Percentiles rank a stretch among this genome's conserved stretches.
Conservation (phyloP, 2,888 invertebrate species). For the Neria commutata region DNA sequence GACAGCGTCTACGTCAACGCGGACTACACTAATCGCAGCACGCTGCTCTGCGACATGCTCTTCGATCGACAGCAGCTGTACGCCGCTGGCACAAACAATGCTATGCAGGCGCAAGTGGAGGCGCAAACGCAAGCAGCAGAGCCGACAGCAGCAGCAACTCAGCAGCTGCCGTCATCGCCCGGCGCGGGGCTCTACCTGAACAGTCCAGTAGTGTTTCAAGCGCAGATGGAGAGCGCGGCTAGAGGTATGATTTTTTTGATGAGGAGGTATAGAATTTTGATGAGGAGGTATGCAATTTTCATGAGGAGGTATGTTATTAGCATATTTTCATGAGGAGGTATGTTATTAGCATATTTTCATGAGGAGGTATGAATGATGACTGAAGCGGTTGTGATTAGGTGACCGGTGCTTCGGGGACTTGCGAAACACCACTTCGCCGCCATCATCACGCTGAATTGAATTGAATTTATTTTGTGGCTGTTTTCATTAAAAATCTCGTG, state of each 20-base stretch:
- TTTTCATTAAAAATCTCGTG: too few relatives aligned
- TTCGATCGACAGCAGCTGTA: constrained; percentile 46
- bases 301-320: too few relatives aligned
- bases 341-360: too few relatives aligned
- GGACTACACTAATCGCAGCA: constrained; percentile 58
- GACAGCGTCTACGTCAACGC: constrained; percentile 59
- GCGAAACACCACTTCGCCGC: constrained; percentile 37
- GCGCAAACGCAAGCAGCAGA: constrained; percentile 34
- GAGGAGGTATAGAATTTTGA: too few relatives aligned
- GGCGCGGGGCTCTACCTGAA: constrained; percentile 46
- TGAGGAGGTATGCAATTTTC: too few relatives aligned
- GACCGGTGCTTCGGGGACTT: constrained; percentile 53
- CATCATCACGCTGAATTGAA: too few relatives aligned
- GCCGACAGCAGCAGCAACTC: constrained; percentile 39
- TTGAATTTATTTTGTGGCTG: too few relatives aligned
- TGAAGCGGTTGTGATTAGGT: constrained; percentile 59
- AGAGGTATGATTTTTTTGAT: too few relatives aligned
- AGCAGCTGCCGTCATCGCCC: constrained; percentile 45
- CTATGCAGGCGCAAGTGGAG: constrained; percentile 36
- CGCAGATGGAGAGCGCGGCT: neutral
- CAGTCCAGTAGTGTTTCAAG: constrained; percentile 18
- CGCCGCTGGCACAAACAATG: constrained; percentile 12
- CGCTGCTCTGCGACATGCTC: constrained; percentile 51
- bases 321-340: too few relatives aligned
- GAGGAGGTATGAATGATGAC: too few relatives aligned